phyloP scores from a whole-genome alignment of 2,888 invertebrate genomes.

The Argyresthia goedartella region DNA sequence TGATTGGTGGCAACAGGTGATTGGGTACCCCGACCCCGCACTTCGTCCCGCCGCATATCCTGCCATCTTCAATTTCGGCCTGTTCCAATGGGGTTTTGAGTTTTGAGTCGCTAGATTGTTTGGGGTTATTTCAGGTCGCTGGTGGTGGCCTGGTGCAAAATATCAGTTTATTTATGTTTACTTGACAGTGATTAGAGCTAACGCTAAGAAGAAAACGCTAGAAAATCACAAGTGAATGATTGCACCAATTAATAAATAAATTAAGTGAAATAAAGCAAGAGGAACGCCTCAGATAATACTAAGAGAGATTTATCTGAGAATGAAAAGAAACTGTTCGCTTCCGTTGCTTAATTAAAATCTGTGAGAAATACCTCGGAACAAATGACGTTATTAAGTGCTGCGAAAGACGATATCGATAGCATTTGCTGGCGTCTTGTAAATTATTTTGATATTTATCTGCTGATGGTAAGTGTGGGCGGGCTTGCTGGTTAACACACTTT shows the following conservation, averaged over 20 bases:
- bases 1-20: constrained; percentile 65
- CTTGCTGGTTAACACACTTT: background rate
- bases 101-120: background rate
- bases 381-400: background rate
- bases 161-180: background rate
- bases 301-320: constrained; percentile 2
- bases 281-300: background rate
- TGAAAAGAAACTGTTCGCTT: constrained; percentile 16
- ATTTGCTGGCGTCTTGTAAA: background rate
- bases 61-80: constrained; percentile 6
- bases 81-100: background rate
- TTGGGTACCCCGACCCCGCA: constrained; percentile 45
- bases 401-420: background rate
- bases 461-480: background rate
- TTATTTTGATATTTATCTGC: background rate
- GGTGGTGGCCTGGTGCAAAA: background rate
- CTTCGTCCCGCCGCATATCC: constrained; percentile 15
- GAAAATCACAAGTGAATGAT: too few relatives aligned
- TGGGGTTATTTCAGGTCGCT: background rate
- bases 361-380: constrained; percentile 16
- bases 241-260: too few relatives aligned
- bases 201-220: background rate
- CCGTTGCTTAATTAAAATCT: constrained; percentile 36
- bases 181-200: background rate
- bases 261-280: background rate